These are phyloP conservation scores for Larimichthys polyactis DNA, from an alignment of 2,113 vertebrate genomes.

Conservation along the genomic window DNA sequence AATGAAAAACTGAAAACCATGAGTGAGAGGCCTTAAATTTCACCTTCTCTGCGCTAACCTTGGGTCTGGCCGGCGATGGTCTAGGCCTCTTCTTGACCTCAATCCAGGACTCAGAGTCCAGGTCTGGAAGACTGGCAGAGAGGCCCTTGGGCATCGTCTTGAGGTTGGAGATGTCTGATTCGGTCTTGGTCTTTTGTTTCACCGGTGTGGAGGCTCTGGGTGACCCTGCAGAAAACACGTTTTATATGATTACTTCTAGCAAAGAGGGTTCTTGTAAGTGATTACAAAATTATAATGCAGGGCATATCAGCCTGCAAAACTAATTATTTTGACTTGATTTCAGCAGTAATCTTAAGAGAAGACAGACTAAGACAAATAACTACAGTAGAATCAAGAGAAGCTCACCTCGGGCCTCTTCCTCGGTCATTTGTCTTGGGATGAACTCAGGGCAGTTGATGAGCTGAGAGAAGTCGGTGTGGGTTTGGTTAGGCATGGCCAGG, in stretches of 20 bases:
- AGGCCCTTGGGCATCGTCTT: conserved; percentile 98
- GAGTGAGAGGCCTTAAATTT: not conserved
- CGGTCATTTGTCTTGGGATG: conserved; percentile 90
- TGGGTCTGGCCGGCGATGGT: conserved; percentile 92
- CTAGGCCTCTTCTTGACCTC: conserved; percentile 98
- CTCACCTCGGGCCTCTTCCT: conserved; percentile 90
- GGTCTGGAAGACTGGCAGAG: conserved; percentile 94
- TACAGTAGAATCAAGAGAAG: not conserved
- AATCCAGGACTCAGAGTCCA: conserved; percentile 98
- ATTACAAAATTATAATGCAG: not conserved
- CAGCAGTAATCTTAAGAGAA: not conserved
- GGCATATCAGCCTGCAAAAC: not conserved
- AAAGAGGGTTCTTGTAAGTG: not conserved
- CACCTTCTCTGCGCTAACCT: conserved; percentile 81
- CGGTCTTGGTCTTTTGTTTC: conserved; percentile 82
- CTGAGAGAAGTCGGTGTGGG: conserved; percentile 95
- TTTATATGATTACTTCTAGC: not conserved
- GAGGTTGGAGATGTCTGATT: conserved; percentile 91
- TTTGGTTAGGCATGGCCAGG: conserved; percentile 87
- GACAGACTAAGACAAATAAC: too few relatives aligned
- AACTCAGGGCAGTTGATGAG: conserved; percentile 98
- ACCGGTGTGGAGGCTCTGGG: conserved; percentile 84
- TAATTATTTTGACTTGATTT: not conserved
- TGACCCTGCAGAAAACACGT: conserved; percentile 86
- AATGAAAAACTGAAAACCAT: not conserved